Evolutionary conservation across 1,140 invertebrate genomes (phyloP).

Genomic region (Lerema accius): DNA sequence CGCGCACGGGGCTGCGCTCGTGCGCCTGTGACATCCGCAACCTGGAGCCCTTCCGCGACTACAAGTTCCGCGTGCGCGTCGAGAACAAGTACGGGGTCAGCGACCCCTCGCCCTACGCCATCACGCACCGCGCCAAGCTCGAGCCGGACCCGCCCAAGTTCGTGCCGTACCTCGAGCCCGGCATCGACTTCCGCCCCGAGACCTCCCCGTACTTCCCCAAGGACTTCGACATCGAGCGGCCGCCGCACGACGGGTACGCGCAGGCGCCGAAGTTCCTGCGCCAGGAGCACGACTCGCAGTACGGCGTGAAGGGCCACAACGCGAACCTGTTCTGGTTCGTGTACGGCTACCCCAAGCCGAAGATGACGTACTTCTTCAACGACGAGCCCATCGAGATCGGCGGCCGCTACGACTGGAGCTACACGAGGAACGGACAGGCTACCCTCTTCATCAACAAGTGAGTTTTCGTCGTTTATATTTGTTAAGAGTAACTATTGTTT

Average conservation of each 20-base stretch:
- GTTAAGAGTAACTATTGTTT: too few species aligned
- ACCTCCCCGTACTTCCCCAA: slow-evolving; percentile 95
- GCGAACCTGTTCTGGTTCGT: slow-evolving; percentile 95
- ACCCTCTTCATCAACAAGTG: slow-evolving; percentile 93
- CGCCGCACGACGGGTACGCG: slow-evolving; percentile 91
- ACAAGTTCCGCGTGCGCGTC: slow-evolving; percentile 96
- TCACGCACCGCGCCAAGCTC: slow-evolving; percentile 91
- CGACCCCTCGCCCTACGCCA: slow-evolving; percentile 94
- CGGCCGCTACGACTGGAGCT: slow-evolving; percentile 92
- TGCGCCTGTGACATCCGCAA: slow-evolving; percentile 93
- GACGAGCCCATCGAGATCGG: slow-evolving; percentile 91
- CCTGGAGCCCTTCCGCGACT: slow-evolving; percentile 93
- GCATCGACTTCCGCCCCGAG: slow-evolving; percentile 93
- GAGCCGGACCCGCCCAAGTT: slow-evolving; percentile 91
- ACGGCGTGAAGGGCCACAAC: slow-evolving; percentile 94
- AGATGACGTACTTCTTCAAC: slow-evolving; percentile 94
- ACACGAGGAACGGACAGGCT: slow-evolving; percentile 94
- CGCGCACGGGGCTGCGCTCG: slow-evolving; percentile 90
- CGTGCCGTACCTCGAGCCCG: slow-evolving; percentile 90
- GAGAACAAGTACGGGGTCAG: slow-evolving; percentile 98
- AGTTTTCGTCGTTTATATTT: slow-evolving; percentile 44
- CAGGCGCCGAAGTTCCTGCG: slow-evolving; percentile 92
- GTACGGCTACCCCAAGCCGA: slow-evolving; percentile 96
- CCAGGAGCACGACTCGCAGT: slow-evolving; percentile 92
- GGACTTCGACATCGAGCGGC: slow-evolving; percentile 94